phyloP scores from a whole-genome alignment of 2,888 invertebrate species.

The Cosmorhoe ocellata region DNA sequence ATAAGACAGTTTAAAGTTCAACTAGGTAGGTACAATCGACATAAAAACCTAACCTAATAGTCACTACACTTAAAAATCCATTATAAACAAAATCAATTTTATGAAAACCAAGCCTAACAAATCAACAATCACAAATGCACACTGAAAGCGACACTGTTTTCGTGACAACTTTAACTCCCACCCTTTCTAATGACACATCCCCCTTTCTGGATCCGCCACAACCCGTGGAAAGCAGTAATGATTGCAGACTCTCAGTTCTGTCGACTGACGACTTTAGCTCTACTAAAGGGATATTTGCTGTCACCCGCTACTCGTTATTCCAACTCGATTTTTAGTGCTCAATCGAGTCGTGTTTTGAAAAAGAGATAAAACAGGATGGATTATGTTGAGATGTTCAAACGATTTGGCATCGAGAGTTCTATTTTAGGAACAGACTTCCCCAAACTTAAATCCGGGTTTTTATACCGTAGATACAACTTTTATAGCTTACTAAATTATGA shows the following conservation, averaged over 20 bases:
- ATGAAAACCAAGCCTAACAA: slow-evolving; percentile 14
- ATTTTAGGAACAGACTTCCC: too few relatives aligned
- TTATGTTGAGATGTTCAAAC: slow-evolving; percentile 12
- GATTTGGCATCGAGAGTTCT: not conserved
- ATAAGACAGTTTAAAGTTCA: too few relatives aligned
- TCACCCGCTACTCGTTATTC: slow-evolving; percentile 29
- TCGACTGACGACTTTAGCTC: slow-evolving; percentile 38
- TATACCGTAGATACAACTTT: too few relatives aligned
- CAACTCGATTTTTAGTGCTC: slow-evolving; percentile 31
- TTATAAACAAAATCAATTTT: not conserved
- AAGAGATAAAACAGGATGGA: slow-evolving; percentile 10
- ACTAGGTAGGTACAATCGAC: too few relatives aligned
- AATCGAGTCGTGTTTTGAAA: slow-evolving; percentile 20
- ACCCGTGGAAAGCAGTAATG: slow-evolving; percentile 41
- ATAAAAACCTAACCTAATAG: too few relatives aligned
- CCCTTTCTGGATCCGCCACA: slow-evolving; percentile 30
- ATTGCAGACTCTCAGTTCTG: slow-evolving; percentile 36
- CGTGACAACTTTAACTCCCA: slow-evolving; percentile 32
- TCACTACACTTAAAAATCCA: too few relatives aligned
- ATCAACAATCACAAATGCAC: slow-evolving; percentile 26
- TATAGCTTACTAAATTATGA: too few relatives aligned
- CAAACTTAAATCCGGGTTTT: too few relatives aligned
- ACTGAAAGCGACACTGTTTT: slow-evolving; percentile 23
- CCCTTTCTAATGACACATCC: slow-evolving; percentile 32
- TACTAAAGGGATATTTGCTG: slow-evolving; percentile 35